Percentiles rank a stretch among this genome's conserved stretches.
These are phyloP conservation scores for Trichogramma dendrolimi DNA, from an alignment of 2,888 invertebrate species.

Conservation along the genomic window DNA sequence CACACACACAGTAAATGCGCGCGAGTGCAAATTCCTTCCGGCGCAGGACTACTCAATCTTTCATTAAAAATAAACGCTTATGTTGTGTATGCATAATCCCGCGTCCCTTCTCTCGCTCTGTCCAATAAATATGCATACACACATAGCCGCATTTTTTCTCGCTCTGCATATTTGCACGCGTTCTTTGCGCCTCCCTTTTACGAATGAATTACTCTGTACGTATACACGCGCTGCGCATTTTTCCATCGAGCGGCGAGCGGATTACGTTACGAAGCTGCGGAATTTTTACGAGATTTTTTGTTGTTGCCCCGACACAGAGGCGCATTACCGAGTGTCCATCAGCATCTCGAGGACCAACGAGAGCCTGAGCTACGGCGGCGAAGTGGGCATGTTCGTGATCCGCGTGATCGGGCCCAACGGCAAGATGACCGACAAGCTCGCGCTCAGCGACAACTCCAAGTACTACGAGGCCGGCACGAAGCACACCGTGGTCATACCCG, in stretches of 20 bases:
- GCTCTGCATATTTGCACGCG: neutral
- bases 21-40: neutral
- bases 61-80: neutral
- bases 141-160: neutral
- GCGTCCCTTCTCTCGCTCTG: neutral
- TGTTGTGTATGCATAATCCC: conserved; percentile 5
- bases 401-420: conserved; percentile 62
- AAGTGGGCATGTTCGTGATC: conserved; percentile 69
- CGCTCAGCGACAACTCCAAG: conserved; percentile 56
- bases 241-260: neutral
- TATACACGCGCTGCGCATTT: neutral
- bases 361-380: conserved; percentile 70
- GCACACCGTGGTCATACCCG: conserved; percentile 66
- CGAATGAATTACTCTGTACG: conserved; percentile 9
- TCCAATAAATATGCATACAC: neutral
- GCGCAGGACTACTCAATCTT: neutral
- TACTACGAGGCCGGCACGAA: conserved; percentile 71
- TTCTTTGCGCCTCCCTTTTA: conserved; percentile 8
- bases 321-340: conserved; percentile 73
- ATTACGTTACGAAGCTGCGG: too few relatives aligned
- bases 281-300: too few relatives aligned
- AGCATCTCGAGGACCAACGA: conserved; percentile 70
- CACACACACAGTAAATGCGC: too few relatives aligned
- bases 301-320: conserved; percentile 54
- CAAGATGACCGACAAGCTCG: conserved; percentile 60